A percentile compares a stretch with the other conserved stretches of the same genome.
Conservation (phyloP, 2,113 vertebrate genomes). For the Lophius piscatorius region DNA sequence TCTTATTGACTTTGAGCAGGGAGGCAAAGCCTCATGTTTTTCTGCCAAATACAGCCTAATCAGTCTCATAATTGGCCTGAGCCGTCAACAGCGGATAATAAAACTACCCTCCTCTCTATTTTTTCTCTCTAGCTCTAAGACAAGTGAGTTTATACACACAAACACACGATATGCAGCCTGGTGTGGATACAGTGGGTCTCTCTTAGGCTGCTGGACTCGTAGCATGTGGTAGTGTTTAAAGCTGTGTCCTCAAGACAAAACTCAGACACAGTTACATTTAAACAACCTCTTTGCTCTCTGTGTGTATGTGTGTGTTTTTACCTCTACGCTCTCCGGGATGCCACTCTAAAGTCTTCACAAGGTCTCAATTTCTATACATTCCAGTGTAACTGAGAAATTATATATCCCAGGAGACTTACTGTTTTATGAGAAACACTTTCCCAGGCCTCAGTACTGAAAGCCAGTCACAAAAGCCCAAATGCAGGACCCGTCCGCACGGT, state of each 20-base stretch:
- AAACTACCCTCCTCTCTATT: conserved; percentile 56
- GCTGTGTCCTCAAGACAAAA: conserved; percentile 50
- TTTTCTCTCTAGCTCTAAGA: conserved; percentile 18
- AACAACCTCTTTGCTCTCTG: not conserved
- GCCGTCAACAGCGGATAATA: conserved; percentile 64
- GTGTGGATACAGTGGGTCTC: conserved; percentile 31
- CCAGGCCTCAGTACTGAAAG: conserved; percentile 34
- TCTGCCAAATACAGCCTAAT: conserved; percentile 63
- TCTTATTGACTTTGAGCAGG: conserved; percentile 51
- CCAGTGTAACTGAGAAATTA: conserved; percentile 27
- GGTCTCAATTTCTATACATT: conserved; percentile 63
- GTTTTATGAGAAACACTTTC: conserved; percentile 59
- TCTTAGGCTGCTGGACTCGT: conserved; percentile 41
- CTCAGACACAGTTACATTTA: conserved; percentile 33
- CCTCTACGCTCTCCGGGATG: conserved; percentile 43
- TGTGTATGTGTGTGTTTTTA: conserved; percentile 17
- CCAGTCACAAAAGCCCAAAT: conserved; percentile 37
- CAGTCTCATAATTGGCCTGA: conserved; percentile 63
- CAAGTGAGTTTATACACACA: conserved; percentile 34
- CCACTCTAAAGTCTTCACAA: conserved; percentile 37
- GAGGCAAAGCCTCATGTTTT: conserved; percentile 30
- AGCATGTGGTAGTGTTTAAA: conserved; percentile 80
- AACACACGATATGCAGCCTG: conserved; percentile 17
- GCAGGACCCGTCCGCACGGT: not conserved
- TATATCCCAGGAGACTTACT: conserved; percentile 58